Base-by-base conservation (phyloP, 2,797 vertebrate genomes). In the Catamblyrhynchus diadema region DNA sequence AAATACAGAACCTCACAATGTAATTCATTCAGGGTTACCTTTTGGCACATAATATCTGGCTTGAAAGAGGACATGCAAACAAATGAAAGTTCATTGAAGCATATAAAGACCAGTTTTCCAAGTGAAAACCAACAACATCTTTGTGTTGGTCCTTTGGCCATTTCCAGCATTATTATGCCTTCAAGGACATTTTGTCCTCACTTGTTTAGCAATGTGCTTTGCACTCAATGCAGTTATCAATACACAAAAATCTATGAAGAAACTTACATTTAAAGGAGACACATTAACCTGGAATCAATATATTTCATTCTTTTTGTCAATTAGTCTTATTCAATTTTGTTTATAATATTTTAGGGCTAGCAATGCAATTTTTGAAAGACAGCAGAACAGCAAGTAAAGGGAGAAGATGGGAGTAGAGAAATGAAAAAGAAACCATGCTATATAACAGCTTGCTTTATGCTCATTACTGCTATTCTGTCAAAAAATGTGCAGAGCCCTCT, bases 401-500 rank as follows among this genome's bases (percentile, higher is more conserved):
- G 47, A 95, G 37, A 59, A 84, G 37, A 32, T 30, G 10, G 4
- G 13, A 15, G 5, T 30, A 50, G 23, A 54, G 42, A 74, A 92
- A 72, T 20, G 13, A 65, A 92, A 90, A 84, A 67, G 19, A 62
- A 88, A 82, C 5, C 20, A 65, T 2, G 9, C 22, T 60, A 42
- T 11, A 53, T 42, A 94, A 80, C 51, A 90, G 33, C 27, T 79
- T 95, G 25, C 50, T 70, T 65, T 70, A 23, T 17, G 50, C 39
- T 92, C 41, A 67, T 93, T 90, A 94, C 82, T 93, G 67, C 47
- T 88, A 45, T 75, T 45, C 57, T 92, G 75, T 90, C 57, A 91
- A 90, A 67, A 94, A 80, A 83, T 47, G 22, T 79, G 42, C 56
- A 65, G 47, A 88, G 39, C 13, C 67, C 80, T 88, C 54, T 93